Conservation (phyloP, 2,797 vertebrate species). For the Salmo trutta region DNA sequence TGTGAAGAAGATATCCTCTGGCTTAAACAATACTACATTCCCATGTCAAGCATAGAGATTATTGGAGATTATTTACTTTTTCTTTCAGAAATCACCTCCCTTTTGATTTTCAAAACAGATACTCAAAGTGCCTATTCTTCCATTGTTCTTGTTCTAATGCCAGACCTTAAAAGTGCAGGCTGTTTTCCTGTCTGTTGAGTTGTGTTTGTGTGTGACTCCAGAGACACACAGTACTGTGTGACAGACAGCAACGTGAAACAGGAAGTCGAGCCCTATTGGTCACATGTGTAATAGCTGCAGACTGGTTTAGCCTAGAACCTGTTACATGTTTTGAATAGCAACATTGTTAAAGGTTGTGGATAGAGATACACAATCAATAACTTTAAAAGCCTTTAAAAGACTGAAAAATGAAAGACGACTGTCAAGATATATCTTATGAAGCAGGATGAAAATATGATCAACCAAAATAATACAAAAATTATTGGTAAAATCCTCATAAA, state of each 20-base stretch:
- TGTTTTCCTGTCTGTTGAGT: constrained; percentile 50
- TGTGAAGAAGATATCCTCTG: constrained; percentile 16
- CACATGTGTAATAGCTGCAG: constrained; percentile 21
- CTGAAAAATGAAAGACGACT: too few species aligned
- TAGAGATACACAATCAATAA: too few species aligned
- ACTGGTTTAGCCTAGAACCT: constrained; percentile 13
- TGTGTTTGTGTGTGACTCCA: constrained; percentile 37
- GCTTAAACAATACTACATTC: constrained; percentile 25
- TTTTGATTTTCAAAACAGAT: constrained; percentile 4
- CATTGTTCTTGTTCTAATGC: constrained; percentile 52
- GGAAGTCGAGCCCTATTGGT: constrained; percentile 69
- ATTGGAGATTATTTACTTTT: background rate
- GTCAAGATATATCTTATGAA: too few species aligned
- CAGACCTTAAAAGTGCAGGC: constrained; percentile 25
- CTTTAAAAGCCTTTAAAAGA: too few species aligned
- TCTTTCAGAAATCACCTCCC: constrained; percentile 13
- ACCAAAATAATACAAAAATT: too few species aligned
- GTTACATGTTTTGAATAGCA: too few species aligned
- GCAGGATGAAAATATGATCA: too few species aligned
- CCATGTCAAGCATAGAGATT: background rate
- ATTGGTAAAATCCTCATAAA: too few species aligned
- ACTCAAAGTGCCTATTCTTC: constrained; percentile 1
- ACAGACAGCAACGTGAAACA: constrained; percentile 55
- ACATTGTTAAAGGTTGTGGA: too few species aligned
- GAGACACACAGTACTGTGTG: constrained; percentile 40